Conservation (phyloP, 2,797 vertebrate genomes). For the Leucoraja ocellata region DNA sequence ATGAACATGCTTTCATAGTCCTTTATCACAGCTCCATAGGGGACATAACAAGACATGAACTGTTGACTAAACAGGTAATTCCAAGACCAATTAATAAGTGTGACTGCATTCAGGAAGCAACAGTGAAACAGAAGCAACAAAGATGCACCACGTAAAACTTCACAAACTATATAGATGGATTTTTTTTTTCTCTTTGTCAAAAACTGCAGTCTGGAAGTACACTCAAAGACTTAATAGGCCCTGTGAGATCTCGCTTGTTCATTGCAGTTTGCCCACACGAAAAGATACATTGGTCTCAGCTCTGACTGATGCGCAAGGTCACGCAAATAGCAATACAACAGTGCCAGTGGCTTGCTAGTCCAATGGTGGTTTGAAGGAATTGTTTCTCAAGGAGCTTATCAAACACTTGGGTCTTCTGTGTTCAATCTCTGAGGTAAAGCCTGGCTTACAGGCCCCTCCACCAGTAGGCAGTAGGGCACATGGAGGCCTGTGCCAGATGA, state of each 20-base stretch:
- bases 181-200: slow-evolving; percentile 48
- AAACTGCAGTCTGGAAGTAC: slow-evolving; percentile 79
- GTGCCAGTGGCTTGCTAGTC: slow-evolving; percentile 53
- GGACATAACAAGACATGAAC: slow-evolving; percentile 69
- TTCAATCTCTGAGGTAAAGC: slow-evolving; percentile 45
- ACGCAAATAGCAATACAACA: slow-evolving; percentile 48
- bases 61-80: slow-evolving; percentile 53
- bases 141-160: slow-evolving; percentile 66
- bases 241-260: slow-evolving; percentile 48
- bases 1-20: slow-evolving; percentile 88
- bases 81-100: slow-evolving; percentile 61
- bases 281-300: slow-evolving; percentile 50
- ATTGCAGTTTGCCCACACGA: slow-evolving; percentile 44
- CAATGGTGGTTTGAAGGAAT: slow-evolving; percentile 42
- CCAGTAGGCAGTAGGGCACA: slow-evolving; percentile 45
- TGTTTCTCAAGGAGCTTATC: slow-evolving; percentile 49
- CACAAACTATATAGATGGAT: slow-evolving; percentile 67
- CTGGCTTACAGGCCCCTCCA: slow-evolving; percentile 43
- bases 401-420: slow-evolving; percentile 52
- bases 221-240: slow-evolving; percentile 67
- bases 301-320: slow-evolving; percentile 50
- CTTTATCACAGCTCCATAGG: slow-evolving; percentile 62
- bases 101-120: slow-evolving; percentile 65
- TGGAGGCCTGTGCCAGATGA: slow-evolving; percentile 50
- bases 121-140: slow-evolving; percentile 55